These are phyloP conservation scores for Patiria pectinifera DNA, from an alignment of 53 echinoderm and acorn worm species.

Conservation along the genomic window DNA sequence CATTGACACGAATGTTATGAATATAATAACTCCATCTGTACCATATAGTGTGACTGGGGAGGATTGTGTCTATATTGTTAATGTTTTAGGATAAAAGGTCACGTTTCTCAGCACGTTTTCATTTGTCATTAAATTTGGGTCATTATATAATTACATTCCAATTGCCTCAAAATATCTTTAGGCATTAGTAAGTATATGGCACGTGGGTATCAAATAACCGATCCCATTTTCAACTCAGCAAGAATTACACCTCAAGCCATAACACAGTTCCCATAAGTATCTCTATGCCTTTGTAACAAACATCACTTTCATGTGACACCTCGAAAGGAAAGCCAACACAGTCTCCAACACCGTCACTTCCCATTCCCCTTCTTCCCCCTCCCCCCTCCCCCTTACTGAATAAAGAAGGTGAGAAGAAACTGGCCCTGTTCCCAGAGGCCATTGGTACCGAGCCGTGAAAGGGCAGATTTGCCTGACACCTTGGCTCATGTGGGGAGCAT, in stretches of 20 bases:
- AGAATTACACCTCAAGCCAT: background rate
- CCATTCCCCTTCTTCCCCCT: background rate
- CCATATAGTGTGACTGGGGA: background rate
- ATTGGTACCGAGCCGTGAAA: constrained; percentile 27
- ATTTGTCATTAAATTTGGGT: too few species aligned
- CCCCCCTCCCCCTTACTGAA: background rate
- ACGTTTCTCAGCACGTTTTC: too few species aligned
- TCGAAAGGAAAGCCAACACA: constrained; percentile 3
- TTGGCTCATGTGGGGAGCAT: constrained; percentile 19
- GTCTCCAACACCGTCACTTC: background rate
- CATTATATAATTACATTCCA: too few species aligned
- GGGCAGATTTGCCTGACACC: constrained; percentile 36
- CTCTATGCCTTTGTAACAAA: background rate
- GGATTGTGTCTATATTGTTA: background rate
- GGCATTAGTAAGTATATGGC: background rate
- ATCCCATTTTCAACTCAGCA: background rate
- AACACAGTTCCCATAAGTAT: background rate
- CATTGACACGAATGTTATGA: background rate
- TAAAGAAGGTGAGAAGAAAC: background rate
- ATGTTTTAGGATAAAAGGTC: background rate
- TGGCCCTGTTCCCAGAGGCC: background rate
- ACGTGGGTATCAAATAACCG: background rate
- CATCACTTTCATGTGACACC: background rate
- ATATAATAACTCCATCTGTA: background rate
- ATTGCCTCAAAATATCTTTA: background rate